Percentiles rank a stretch among this genome's conserved stretches.
Conservation (phyloP, 2,113 vertebrate genomes). For the Oceanodroma tethys region DNA sequence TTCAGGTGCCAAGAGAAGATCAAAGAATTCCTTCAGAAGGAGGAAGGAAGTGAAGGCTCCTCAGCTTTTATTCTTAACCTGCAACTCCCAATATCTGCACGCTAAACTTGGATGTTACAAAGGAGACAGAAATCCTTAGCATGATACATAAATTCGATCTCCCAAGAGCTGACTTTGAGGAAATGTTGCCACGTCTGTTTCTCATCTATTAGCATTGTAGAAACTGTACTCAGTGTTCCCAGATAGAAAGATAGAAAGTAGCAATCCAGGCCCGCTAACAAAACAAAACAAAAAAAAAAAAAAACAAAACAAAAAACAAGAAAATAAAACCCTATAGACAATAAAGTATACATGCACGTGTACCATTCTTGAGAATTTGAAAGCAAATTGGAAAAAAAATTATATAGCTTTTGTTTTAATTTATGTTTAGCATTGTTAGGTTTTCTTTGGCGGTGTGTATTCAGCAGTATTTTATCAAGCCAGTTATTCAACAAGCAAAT, state of each 20-base stretch:
- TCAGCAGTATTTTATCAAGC: neutral
- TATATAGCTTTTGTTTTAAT: neutral
- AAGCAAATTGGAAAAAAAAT: neutral
- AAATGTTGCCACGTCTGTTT: neutral
- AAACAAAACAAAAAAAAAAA: neutral
- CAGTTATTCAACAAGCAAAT: slow-evolving; percentile 7
- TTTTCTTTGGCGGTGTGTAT: neutral
- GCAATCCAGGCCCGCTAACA: neutral
- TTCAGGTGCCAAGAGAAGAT: neutral
- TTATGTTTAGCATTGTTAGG: neutral
- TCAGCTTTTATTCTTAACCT: neutral
- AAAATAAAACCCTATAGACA: neutral
- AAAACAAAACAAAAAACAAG: neutral
- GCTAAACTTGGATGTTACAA: neutral
- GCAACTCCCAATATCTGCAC: neutral
- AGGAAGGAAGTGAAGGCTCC: neutral
- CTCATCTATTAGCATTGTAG: neutral
- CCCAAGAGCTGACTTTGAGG: neutral
- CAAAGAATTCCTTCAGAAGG: neutral
- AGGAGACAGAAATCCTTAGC: neutral
- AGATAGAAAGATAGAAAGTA: neutral
- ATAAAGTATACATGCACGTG: neutral
- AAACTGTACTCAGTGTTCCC: neutral
- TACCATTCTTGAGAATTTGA: neutral
- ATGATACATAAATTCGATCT: neutral